Conservation (phyloP, 2,888 invertebrate genomes). For the Hemistola chrysoprasaria region DNA sequence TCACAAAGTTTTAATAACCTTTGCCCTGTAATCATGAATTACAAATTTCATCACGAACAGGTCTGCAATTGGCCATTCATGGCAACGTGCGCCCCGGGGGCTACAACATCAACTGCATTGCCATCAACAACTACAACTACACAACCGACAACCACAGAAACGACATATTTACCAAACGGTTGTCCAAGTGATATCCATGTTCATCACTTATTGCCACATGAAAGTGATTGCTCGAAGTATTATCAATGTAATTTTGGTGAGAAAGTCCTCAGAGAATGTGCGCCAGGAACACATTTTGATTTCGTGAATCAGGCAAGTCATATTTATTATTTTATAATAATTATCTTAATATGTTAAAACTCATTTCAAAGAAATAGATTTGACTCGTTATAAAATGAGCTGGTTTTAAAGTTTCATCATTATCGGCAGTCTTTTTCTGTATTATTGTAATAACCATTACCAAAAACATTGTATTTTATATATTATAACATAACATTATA, state of each 20-base stretch:
- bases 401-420: too few species aligned
- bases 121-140: conserved; percentile 9
- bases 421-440: too few species aligned
- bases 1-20: too few species aligned
- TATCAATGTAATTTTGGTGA: conserved; percentile 52
- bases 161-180: conserved; percentile 36
- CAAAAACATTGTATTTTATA: too few species aligned
- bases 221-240: conserved; percentile 44
- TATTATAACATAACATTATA: too few species aligned
- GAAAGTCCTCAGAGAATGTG: conserved; percentile 40
- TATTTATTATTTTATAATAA: conserved; percentile 9
- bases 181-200: conserved; percentile 42
- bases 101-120: conserved; percentile 3
- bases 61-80: conserved; percentile 30
- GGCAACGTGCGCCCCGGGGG: conserved; percentile 19
- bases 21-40: too few species aligned
- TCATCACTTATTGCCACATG: conserved; percentile 44
- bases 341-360: too few species aligned
- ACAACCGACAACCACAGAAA: conserved; percentile 13
- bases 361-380: too few species aligned
- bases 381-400: too few species aligned
- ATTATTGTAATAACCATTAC: too few species aligned
- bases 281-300: conserved; percentile 45
- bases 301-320: conserved; percentile 41
- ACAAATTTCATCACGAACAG: too few species aligned